phyloP scores from a whole-genome alignment of 2,797 vertebrate species.

The Neopelma chrysocephalum region DNA sequence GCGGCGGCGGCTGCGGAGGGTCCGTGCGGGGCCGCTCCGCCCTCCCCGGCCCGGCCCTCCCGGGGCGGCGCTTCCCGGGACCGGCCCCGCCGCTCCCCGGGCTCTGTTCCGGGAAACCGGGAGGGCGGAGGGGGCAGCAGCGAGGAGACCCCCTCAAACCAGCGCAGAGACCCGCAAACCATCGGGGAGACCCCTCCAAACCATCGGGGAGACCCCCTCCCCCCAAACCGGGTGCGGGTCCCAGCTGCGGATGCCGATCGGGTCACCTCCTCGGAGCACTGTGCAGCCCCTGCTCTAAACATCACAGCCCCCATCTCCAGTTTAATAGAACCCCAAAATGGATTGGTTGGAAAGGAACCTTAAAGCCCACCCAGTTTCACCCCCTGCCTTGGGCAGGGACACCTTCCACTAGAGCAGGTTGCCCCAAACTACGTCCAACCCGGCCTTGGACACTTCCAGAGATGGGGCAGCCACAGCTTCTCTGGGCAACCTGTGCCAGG shows the following conservation, averaged over 20 bases:
- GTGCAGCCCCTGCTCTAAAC: background rate
- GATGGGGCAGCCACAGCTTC: background rate
- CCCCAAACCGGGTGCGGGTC: rapidly evolving
- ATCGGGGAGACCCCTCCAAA: background rate
- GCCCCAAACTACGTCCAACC: background rate
- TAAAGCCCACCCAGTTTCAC: background rate
- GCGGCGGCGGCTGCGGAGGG: background rate
- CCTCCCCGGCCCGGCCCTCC: background rate
- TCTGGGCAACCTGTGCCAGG: background rate
- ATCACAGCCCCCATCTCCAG: rapidly evolving
- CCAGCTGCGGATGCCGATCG: rapidly evolving
- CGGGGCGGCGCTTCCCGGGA: background rate
- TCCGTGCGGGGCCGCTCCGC: background rate
- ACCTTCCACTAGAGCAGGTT: background rate
- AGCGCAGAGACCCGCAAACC: too few relatives aligned
- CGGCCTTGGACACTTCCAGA: background rate
- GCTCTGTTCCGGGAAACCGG: background rate
- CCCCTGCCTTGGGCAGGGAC: background rate
- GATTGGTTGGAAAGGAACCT: background rate
- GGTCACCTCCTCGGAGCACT: background rate
- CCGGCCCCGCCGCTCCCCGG: background rate
- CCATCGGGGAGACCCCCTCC: rapidly evolving
- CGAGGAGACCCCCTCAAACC: rapidly evolving
- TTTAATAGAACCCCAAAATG: background rate
- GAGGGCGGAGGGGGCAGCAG: rapidly evolving